phyloP scores from a whole-genome alignment of 1,140 invertebrate species.

The Heliconius eleuchia region DNA sequence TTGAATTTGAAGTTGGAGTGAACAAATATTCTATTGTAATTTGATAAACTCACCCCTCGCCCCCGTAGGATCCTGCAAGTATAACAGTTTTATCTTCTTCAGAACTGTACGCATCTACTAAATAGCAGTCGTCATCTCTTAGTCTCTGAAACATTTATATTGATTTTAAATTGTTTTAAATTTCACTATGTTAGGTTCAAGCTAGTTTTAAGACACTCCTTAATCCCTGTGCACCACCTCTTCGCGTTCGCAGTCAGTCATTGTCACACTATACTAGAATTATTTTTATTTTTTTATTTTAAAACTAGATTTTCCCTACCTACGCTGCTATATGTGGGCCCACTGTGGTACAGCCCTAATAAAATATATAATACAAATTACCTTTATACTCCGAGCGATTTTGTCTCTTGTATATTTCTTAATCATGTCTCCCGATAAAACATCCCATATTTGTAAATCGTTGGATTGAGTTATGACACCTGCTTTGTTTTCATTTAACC shows the following conservation, averaged over 20 bases:
- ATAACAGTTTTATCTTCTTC: conserved; percentile 78
- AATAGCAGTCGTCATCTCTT: conserved; percentile 84
- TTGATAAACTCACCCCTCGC: conserved; percentile 77
- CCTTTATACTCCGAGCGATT: conserved; percentile 77
- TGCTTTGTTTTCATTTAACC: conserved; percentile 81
- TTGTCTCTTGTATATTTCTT: conserved; percentile 81
- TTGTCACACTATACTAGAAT: too few relatives aligned
- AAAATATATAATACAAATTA: conserved; percentile 28
- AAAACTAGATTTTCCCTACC: too few relatives aligned
- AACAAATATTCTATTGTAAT: too few relatives aligned
- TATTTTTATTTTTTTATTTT: too few relatives aligned
- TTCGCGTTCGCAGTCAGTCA: too few relatives aligned
- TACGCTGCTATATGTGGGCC: too few relatives aligned
- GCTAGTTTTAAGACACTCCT: too few relatives aligned
- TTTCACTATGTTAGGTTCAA: not conserved
- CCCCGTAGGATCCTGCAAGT: conserved; percentile 83
- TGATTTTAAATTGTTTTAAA: not conserved
- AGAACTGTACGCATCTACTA: conserved; percentile 82
- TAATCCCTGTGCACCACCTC: too few relatives aligned
- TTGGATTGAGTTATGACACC: conserved; percentile 87
- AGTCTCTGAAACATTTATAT: conserved; percentile 77
- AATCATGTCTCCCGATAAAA: conserved; percentile 83
- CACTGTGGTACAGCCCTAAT: too few relatives aligned
- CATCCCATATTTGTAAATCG: conserved; percentile 87
- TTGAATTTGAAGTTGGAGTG: too few relatives aligned